phyloP scores from a whole-genome alignment of 2,113 vertebrate species.

The Hypanus sabinus region DNA sequence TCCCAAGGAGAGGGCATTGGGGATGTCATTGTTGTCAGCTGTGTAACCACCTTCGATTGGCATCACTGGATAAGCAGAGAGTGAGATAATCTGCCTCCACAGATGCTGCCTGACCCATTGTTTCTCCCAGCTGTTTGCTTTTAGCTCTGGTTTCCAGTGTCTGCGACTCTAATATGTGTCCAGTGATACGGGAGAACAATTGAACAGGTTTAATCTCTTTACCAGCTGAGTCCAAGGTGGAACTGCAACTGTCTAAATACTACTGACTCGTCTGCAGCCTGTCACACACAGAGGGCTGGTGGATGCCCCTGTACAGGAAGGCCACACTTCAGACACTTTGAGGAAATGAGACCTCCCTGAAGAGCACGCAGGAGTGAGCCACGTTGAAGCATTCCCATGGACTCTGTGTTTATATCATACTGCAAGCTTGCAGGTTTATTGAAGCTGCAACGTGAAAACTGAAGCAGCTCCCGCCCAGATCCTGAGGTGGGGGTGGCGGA shows the following conservation, averaged over 20 bases:
- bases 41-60: too few species aligned
- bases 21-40: too few species aligned
- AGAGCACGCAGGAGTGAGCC: background rate
- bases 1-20: too few species aligned
- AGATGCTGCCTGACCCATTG: too few species aligned
- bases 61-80: too few species aligned
- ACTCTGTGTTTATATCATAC: background rate
- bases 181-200: too few species aligned
- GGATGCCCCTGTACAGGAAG: background rate
- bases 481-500: background rate
- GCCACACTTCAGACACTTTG: background rate
- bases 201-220: background rate
- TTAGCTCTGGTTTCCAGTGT: too few species aligned
- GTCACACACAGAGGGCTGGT: background rate
- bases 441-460: background rate
- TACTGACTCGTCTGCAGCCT: background rate
- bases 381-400: conserved; percentile 4
- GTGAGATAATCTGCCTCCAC: too few species aligned
- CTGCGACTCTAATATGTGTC: too few species aligned
- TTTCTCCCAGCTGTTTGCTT: too few species aligned
- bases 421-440: background rate
- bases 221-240: too few species aligned
- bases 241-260: too few species aligned
- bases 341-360: background rate
- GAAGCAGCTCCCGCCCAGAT: background rate